Conservation (phyloP, 1,140 invertebrate species). For the Bombyx mandarina region DNA sequence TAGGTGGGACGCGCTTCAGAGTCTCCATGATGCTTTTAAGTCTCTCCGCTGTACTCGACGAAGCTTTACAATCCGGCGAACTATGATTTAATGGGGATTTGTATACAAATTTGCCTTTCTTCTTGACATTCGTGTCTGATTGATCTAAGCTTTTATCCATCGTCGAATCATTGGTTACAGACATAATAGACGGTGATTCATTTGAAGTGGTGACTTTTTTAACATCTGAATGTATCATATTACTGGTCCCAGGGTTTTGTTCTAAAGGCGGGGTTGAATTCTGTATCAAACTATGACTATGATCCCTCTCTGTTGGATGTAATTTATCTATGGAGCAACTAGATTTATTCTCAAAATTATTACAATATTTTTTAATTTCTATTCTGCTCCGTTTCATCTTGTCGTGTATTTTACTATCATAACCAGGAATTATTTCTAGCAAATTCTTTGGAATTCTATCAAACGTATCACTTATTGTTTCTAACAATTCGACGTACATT, state of each 20-base stretch:
- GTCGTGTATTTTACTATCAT: conserved; percentile 42
- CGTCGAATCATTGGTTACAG: no score
- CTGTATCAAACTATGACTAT: no score
- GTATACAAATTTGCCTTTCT: conserved; percentile 60
- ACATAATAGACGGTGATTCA: no score
- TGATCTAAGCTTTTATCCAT: conserved; percentile 5
- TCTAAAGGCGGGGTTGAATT: no score
- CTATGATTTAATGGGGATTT: conserved; percentile 45
- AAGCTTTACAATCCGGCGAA: conserved; percentile 27
- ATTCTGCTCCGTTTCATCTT: conserved; percentile 27
- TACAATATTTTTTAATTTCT: no score
- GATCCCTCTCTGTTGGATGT: conserved; percentile 10
- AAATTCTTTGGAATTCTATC: conserved; percentile 58
- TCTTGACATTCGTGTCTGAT: conserved; percentile 14
- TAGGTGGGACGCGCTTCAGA: conserved; percentile 41
- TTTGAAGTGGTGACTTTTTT: no score
- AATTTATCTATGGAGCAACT: conserved; percentile 13
- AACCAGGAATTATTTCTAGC: conserved; percentile 57
- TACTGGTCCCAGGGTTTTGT: no score
- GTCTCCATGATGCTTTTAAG: conserved; percentile 44
- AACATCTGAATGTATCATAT: no score
- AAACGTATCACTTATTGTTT: conserved; percentile 57
- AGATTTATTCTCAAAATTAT: conserved; percentile 13
- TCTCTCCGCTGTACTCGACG: conserved; percentile 52
- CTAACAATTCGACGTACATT: conserved; percentile 59